Base-by-base conservation (phyloP, 1,140 invertebrate genomes). In the Apocrypta bakeri region DNA sequence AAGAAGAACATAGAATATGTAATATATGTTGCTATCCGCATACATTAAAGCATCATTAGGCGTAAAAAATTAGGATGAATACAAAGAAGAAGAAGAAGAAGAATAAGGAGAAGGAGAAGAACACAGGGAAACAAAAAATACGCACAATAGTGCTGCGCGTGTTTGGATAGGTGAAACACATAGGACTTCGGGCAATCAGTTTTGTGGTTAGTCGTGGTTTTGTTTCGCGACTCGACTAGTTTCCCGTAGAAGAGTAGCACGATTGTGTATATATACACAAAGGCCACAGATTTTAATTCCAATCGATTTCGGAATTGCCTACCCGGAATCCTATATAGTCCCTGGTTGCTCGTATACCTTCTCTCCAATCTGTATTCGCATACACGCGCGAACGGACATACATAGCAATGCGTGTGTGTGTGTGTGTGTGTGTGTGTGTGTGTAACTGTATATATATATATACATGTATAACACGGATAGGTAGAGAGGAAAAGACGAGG, bases 271-370 rank as follows among this genome's bases (percentile, higher is more conserved):
- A 6, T 56, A n/a, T 56, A 56, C 77, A 77, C 73, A 83, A 72
- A 81, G 73, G 42, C 37, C 42, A 73, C 64, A 77, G 82, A 88
- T 87, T 86, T 84, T 86, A 87, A 88, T 88, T 87, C 85, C 73
- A 85, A 83, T 84, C 79, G 85, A 85, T 86, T 85, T 87, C 81
- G 82, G 85, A 87, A 88, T 86, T 84, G 85, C 85, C 76, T 71
- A 56, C 63, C 29, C 31, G 37, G 1, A 21, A n/a, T 56, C 48
- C n/a, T n/a, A n/a, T 37, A 2, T n/a, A 77, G 40, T 71, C 24
- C 27, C 21, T 14, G 61, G 42, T 37, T 37, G 74, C 48, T 83
- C 63, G 48, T 56, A 25, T 69, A 68, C 72, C 33, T 37, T 37
- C 33, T 37, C 3, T 37, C 33, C 33, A 9, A 37, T 9, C 63